Base-by-base conservation (phyloP, 1,140 invertebrate species). In the Melipona quadrifasciata region DNA sequence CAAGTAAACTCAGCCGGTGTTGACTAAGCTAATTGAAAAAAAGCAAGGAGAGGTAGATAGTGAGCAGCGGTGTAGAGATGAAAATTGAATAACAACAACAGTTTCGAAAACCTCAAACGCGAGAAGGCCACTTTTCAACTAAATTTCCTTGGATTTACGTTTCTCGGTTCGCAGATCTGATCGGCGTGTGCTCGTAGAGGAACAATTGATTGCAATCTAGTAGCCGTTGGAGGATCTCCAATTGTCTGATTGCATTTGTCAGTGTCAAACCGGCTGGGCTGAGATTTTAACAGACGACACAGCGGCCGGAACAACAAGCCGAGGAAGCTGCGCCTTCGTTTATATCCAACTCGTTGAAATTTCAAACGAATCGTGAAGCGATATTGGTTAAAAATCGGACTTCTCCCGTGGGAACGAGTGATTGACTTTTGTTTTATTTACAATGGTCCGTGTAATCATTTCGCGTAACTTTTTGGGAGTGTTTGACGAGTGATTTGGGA, bases 31-130 rank as follows among this genome's bases (percentile, higher is more conserved):
- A 47, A 47, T 47, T 47, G 39, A 47, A 47, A 39, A 6, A 47
- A 8, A 47, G 39, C 6, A 47, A 47, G 0, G 39, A 6, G 39
- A 47, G 39, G 8, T 8, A 47, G 39, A 47, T n/a, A n/a, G n/a
- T n/a, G 10, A 47, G 39, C 39, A 39, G 2, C 6, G 2, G 39
- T 39, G 39, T 39, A 10, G 0, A 47, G 6, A 47, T 64, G n/a
- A 27, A n/a, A 64, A 64, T 64, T 64, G 61, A 27, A 47, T 47
- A 47, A 27, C 16, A 16, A 27, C 61, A 64, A 64, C 61, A n/a
- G 5, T 27, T 14, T 14, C 14, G 1, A 14, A 2, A 64, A 0
- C n/a, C 14, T 16, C 1, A 64, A 12, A n/a, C 3, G 11, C 0
- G 3, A n/a, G 57, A 27, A 27, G 27, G 39, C 6, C 39, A 34